Evolutionary conservation across 2,797 vertebrate species (phyloP), one percentile per base, ranked within the genome.

Genomic region (Sebastes baramenuke): DNA sequence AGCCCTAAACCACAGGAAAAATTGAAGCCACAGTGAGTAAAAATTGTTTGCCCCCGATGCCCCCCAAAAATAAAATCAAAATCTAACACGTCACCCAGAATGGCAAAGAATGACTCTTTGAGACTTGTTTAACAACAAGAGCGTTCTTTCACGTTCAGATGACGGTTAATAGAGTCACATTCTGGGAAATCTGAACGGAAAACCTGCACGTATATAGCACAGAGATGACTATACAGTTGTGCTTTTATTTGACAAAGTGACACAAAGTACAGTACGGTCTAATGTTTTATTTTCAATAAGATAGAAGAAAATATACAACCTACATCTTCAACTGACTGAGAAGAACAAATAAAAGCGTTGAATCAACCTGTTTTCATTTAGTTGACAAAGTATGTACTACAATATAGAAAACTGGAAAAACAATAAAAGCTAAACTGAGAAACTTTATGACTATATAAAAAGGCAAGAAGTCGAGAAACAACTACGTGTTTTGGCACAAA

Each of bases 1-100:
- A 96, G 93, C 80, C 49, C 46, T 1, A 67, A 77, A 83, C 93
- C 93, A 89, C 91, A 93, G 95, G 95, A 96, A 95, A 95, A 94
- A 88, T 70, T 94, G 89, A 95, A 93, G 90, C 88, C 89, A 68
- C 84, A 89, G 88, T 64, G 89, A 90, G 89, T 91, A 92, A 94
- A 96, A 96, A 93, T 77, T 89, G 92, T 92, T 93, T 94, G 89
- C 88, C 88, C 90, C 83, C 72, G 22, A 89, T 90, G 80, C 81
- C 77, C 64, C 73, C 82, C 77, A 52, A 89, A 94, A 94, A 93
- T 79, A 93, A 86, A 89, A 89, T 75, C 80, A 88, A 92, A 93
- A 90, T 91, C 81, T 67, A 88, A 89, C 79, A 89, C 89, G 87
- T 93, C 93, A 94, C 89, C 84, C 60, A 85, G 70, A 85, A 75